phyloP scores from a whole-genome alignment of 2,113 vertebrate species.

The Willisornis vidua region DNA sequence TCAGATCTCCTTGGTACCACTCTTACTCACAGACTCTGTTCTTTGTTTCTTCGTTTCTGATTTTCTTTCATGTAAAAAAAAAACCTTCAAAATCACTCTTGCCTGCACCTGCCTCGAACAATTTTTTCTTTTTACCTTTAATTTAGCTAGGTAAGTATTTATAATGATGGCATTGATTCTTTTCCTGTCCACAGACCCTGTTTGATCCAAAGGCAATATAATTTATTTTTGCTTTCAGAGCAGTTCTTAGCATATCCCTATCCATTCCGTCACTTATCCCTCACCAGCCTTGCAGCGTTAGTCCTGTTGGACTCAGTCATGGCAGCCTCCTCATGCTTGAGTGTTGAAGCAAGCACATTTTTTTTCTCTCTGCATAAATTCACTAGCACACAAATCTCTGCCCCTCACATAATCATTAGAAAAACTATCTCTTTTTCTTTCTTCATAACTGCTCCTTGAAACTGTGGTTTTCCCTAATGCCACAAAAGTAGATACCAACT shows the following conservation, averaged over 20 bases:
- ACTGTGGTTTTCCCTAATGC: neutral
- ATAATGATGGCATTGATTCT: neutral
- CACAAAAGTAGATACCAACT: neutral
- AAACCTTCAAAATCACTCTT: neutral
- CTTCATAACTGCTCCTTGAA: neutral
- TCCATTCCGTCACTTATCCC: neutral
- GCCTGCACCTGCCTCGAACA: neutral
- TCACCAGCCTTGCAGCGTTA: neutral
- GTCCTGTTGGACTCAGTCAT: neutral
- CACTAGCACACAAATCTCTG: neutral
- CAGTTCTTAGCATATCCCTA: neutral
- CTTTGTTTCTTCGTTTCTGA: neutral
- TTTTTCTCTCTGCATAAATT: neutral
- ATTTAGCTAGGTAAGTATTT: neutral
- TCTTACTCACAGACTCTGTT: neutral
- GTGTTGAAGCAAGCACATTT: rapidly evolving
- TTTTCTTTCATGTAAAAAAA: neutral
- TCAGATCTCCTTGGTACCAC: neutral
- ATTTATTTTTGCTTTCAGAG: neutral
- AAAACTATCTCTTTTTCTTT: neutral
- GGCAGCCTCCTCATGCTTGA: neutral
- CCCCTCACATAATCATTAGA: neutral
- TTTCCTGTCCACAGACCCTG: neutral
- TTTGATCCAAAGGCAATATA: neutral
- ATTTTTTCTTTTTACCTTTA: neutral